Base-by-base conservation (phyloP, 2,113 vertebrate species). In the Apus apus region DNA sequence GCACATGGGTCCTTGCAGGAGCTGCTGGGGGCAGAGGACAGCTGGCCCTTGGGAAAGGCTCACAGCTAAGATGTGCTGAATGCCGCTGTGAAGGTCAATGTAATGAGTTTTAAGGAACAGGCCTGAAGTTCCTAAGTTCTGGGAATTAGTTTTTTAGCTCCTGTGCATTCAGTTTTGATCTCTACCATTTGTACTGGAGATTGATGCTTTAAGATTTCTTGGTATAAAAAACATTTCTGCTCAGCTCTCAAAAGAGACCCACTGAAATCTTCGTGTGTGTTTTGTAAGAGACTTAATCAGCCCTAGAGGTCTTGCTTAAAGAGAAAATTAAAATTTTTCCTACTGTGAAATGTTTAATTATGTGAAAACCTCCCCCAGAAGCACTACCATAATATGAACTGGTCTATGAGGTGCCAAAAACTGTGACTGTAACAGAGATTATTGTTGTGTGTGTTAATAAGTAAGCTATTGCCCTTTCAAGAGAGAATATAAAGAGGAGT, bases 61-160 rank as follows among this genome's bases (percentile, higher is more conserved):
- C 0, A 0, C 5, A 6, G 20, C 9, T 15, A 10, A 0, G 25
- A 11, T 5, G 32, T 8, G 18, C 30, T 30, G 40, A 2, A 32
- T 45, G 40, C 21, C 14, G 1, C 30, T 0, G 0, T 2, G 38
- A 57, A 72, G 58, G 53, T 53, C 45, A 15, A 0, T 0, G 4
- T 6, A 10, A 7, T 7, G 40, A 60, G 15, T 17, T 51, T 29
- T 38, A 58, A 60, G 46, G 17, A 36, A 18, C 0, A 2, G 7
- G 21, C 14, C 15, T n/a, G n/a, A 17, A 20, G 23, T 13, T 65
- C n/a, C 17, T 6, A 14, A 36, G 14, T 40, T 9, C 15, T 34
- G 13, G 20, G 26, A 36, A 7, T 23, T 50, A 4, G 21, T 61
- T 58, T 56, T 60, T 15, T 36, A 65, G 5, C 1, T 67, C 12